Evolutionary conservation across 2,797 vertebrate genomes (phyloP).

Genomic region (Falco berigora): DNA sequence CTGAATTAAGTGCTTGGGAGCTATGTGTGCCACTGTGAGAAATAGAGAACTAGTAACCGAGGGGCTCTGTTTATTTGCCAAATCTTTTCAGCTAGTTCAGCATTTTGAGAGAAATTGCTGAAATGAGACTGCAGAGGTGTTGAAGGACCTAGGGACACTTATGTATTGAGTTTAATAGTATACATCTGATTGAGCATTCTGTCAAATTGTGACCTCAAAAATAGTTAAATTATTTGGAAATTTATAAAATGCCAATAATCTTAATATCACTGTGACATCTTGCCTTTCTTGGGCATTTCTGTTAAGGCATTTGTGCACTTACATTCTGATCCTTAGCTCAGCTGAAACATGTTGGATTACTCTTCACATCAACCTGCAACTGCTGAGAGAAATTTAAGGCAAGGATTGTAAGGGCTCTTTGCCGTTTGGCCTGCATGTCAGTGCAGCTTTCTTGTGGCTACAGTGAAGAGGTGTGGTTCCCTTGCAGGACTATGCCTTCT

Average conservation of each 20-base stretch:
- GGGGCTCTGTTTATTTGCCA: neutral
- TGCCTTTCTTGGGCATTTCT: neutral
- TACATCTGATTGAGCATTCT: neutral
- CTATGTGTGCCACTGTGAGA: neutral
- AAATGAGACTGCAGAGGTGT: neutral
- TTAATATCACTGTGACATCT: neutral
- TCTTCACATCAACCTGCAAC: neutral
- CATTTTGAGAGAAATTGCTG: neutral
- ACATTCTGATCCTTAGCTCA: neutral
- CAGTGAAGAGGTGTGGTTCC: neutral
- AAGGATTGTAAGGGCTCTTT: neutral
- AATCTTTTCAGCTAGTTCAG: neutral
- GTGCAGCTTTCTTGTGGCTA: neutral
- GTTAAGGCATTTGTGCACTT: neutral
- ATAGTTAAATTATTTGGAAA: neutral
- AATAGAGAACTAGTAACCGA: neutral
- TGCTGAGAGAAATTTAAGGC: neutral
- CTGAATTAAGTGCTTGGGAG: neutral
- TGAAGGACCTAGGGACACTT: neutral
- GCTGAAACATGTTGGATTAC: neutral
- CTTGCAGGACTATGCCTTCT: neutral
- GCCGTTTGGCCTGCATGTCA: neutral
- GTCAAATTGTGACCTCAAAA: neutral
- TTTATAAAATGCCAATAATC: neutral
- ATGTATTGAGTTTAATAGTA: neutral